Base-by-base conservation (phyloP, 1,140 invertebrate genomes). In the Drosophila lowei region DNA sequence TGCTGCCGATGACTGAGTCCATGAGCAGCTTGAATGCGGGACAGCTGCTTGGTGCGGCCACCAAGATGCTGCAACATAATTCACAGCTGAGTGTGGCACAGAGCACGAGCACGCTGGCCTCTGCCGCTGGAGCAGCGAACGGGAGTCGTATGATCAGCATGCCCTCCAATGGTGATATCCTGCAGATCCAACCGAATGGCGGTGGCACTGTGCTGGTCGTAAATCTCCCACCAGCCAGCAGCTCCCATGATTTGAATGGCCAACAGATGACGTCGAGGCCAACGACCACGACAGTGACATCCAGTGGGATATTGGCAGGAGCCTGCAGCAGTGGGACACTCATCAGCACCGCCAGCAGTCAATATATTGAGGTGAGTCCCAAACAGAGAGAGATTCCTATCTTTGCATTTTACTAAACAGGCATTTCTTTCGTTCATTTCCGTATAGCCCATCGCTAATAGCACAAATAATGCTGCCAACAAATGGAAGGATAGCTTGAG, bases 161-260 rank as follows among this genome's bases (percentile, higher is more conserved):
- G 61, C 91, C 92, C 25, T 91, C 92, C 52, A 90, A 81, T 46
- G 90, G 90, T 3, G 94, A 94, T 73, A 91, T 93, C 85, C 93
- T 95, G 21, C 94, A 95, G 70, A 93, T 95, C 13, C 94, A 94
- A 64, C 93, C 94, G 0, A 90, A 90, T 54, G 85, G 81, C 6
- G 95, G 95, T 15, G 95, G 95, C 2, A 94, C 95, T 0, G 95
- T 96, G 1, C 92, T 97, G 1, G 96, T 96, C 1, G 96, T 97
- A 0, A 96, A 95, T 74, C 92, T 96, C n/a, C 95, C 96, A 8
- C 95, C 95, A 43, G 90, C 92, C 78, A 89, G 95, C 63, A 83
- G 77, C 25, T 81, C 89, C 43, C 75, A 90, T 60, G 75, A 90
- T 72, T 76, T 84, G 64, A 81, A 86, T 50, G 58, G 72, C 8